Evolutionary conservation across 2,797 vertebrate genomes (phyloP).

Genomic region (Argyrosomus regius): DNA sequence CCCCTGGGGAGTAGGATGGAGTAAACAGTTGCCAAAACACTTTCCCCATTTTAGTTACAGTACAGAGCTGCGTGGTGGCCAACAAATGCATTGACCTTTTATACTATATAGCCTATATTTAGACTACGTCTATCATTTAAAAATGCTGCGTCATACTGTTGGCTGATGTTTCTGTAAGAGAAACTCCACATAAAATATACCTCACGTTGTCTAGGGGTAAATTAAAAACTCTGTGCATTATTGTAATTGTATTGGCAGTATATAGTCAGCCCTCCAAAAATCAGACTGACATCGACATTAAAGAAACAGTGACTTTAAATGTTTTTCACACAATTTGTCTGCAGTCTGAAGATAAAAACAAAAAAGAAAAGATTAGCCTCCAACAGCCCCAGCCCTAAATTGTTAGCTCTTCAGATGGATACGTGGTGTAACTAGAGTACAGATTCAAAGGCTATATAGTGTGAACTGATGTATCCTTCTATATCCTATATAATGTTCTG

Average conservation of each 20-base stretch:
- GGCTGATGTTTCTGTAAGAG: background rate
- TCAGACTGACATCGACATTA: background rate
- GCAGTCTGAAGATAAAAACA: slow-evolving; percentile 1
- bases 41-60: slow-evolving; percentile 45
- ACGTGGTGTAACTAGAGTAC: background rate
- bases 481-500: no score
- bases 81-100: slow-evolving; percentile 23
- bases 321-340: background rate
- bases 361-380: background rate
- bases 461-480: no score
- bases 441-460: no score
- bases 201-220: slow-evolving; percentile 1
- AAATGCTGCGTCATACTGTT: background rate
- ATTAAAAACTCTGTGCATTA: slow-evolving; percentile 12
- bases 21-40: slow-evolving; percentile 53
- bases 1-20: slow-evolving; percentile 21
- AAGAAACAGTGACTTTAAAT: background rate
- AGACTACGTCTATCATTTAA: background rate
- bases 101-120: background rate
- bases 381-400: background rate
- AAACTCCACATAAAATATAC: slow-evolving; percentile 17
- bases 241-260: background rate
- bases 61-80: slow-evolving; percentile 21
- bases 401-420: background rate
- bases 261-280: background rate